Evolutionary conservation across 2,797 vertebrate species (phyloP), one percentile per base, ranked within the genome.

Genomic region (Anableps anableps): DNA sequence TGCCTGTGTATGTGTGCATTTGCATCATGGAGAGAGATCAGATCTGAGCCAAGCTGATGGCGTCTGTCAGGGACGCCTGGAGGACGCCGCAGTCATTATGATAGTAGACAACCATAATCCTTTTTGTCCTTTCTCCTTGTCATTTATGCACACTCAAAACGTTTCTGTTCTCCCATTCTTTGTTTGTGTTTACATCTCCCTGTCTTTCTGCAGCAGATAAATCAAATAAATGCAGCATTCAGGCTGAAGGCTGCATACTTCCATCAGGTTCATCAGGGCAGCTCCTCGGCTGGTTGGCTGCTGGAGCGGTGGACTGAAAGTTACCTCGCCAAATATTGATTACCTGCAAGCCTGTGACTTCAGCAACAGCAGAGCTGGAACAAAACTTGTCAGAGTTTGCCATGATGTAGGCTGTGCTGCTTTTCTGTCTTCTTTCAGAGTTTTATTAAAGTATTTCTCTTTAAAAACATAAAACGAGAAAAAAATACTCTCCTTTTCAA

Each of bases 271-370:
- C 86, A 78, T 85, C 92, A 89, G 83, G 88, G 92, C 66, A 91
- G 87, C 89, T 93, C 95, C 55, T 97, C 94, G 4, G 77, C 88
- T 83, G 96, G 96, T 74, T 97, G 97, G 96, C 78, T 92, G 97
- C 14, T 92, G 94, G 86, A 91, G 88, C n/a, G 80, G 96, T 73
- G 95, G 97, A 83, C 91, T 96, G 55, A 97, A 95, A 96, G 96
- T 95, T 97, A 95, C 86, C 77, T 81, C 79, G 86, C 85, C 83
- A 88, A 82, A 82, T 90, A 88, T 91, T 29, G 89, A 92, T 89
- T 74, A 29, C 68, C 83, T 74, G 75, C 58, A 21, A 86, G 82
- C 68, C 29, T 77, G 80, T 85, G 86, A 85, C 87, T 86, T 87
- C 58, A 80, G 78, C 21, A n/a, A 84, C 78, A 79, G 76, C 50